Evolutionary conservation across 2,113 vertebrate genomes (phyloP).

Genomic region (Poeciliopsis turrubarensis): DNA sequence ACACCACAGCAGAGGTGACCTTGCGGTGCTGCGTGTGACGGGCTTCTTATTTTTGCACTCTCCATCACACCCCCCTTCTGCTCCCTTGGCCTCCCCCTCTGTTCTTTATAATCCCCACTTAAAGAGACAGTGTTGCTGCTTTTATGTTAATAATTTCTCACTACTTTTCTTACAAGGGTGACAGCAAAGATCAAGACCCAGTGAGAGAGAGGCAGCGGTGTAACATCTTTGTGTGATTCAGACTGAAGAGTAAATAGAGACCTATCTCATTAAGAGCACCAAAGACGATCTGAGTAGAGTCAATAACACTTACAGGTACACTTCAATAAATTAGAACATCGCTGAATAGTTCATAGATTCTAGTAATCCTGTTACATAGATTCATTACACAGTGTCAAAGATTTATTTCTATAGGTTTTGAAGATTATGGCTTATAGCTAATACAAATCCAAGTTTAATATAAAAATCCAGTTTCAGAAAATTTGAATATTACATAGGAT

Average conservation of each 20-base stretch:
- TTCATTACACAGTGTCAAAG: too few relatives aligned
- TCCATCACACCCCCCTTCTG: slow-evolving; percentile 60
- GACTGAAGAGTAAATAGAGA: slow-evolving; percentile 56
- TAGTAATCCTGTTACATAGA: too few relatives aligned
- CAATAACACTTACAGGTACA: slow-evolving; percentile 65
- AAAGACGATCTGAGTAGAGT: slow-evolving; percentile 70
- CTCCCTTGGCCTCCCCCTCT: slow-evolving; percentile 61
- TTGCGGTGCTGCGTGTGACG: slow-evolving; percentile 76
- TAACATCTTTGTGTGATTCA: slow-evolving; percentile 53
- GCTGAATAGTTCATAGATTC: too few relatives aligned
- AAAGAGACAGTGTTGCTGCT: slow-evolving; percentile 70
- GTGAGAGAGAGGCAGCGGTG: slow-evolving; percentile 24
- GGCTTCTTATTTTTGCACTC: slow-evolving; percentile 81
- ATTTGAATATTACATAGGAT: too few relatives aligned
- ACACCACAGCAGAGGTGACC: slow-evolving; percentile 83
- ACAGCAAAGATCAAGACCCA: slow-evolving; percentile 17
- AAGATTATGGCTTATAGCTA: too few relatives aligned
- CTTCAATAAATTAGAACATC: neutral
- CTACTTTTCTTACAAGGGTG: slow-evolving; percentile 32
- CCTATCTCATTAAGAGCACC: slow-evolving; percentile 65
- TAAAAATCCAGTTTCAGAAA: too few relatives aligned
- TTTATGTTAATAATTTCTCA: slow-evolving; percentile 58
- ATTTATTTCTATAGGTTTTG: too few relatives aligned
- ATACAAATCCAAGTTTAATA: too few relatives aligned
- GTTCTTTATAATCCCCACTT: slow-evolving; percentile 71